These are phyloP conservation scores for Melolontha melolontha DNA, from an alignment of 2,888 invertebrate genomes.

Conservation along the genomic window DNA sequence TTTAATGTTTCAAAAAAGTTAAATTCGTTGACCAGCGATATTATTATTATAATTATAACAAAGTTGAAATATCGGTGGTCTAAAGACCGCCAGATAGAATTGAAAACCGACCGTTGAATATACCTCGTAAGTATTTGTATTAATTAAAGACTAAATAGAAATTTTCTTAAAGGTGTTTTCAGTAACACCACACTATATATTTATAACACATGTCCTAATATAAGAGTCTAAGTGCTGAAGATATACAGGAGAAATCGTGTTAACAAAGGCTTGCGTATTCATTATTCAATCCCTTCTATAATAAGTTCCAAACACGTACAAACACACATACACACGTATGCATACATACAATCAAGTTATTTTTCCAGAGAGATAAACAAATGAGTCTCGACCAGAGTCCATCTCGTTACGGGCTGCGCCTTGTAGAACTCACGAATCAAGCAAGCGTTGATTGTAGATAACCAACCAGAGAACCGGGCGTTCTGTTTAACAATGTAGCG, in stretches of 20 bases:
- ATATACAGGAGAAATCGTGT: neutral
- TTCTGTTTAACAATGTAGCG: slow-evolving; percentile 64
- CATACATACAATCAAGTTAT: neutral
- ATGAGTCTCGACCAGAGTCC: slow-evolving; percentile 55
- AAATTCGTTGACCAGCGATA: too few relatives aligned
- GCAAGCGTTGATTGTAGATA: slow-evolving; percentile 40
- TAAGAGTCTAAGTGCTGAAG: too few relatives aligned
- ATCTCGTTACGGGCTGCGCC: slow-evolving; percentile 55
- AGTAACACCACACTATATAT: too few relatives aligned
- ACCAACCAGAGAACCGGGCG: slow-evolving; percentile 48
- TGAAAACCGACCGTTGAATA: too few relatives aligned
- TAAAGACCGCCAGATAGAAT: too few relatives aligned
- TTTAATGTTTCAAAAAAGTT: too few relatives aligned
- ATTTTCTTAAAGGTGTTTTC: too few relatives aligned
- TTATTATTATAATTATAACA: too few relatives aligned
- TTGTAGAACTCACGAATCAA: slow-evolving; percentile 61
- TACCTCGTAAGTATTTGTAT: too few relatives aligned
- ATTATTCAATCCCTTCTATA: slow-evolving; percentile 59
- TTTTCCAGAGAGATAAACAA: slow-evolving; percentile 60
- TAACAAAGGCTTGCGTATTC: slow-evolving; percentile 60
- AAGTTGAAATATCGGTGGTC: too few relatives aligned
- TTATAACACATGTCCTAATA: too few relatives aligned
- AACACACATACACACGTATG: neutral
- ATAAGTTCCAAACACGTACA: slow-evolving; percentile 59
- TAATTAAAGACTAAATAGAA: too few relatives aligned